Evolutionary conservation across 2,113 vertebrate genomes (phyloP), one percentile per base, ranked within the genome.

Genomic region (Nymphicus hollandicus): DNA sequence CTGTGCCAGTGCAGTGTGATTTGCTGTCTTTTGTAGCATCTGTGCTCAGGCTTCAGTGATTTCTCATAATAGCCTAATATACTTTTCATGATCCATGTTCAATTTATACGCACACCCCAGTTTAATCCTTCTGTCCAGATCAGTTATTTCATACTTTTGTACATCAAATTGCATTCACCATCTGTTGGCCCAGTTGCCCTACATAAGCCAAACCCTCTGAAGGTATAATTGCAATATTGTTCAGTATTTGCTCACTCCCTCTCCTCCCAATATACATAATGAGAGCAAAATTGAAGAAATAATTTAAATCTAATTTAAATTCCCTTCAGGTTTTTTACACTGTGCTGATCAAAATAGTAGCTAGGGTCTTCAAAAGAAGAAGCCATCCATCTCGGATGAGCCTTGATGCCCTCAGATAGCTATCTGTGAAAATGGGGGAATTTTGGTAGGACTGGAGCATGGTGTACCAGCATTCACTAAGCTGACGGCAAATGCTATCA

Each of bases 131-230:
- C 79, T 91, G 86, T 82, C 95, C 73, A 87, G 73, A 91, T 86
- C 91, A 86, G 76, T 91, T 96, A 95, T 96, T 95, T 92, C 84
- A 87, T 93, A 94, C 76, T 92, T 96, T 60, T 78, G 73, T 68
- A 81, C 72, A 76, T 79, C 60, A 88, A 91, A 95, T 79, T 86
- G 79, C 73, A 69, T 87, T 96, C 91, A 78, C 95, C 91, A 88
- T 96, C 95, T 95, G 86, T 85, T 96, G 79, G 90, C 78, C 68
- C 81, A 82, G 78, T 95, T 94, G 80, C 49, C 93, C 72, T 96
- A 86, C 89, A 79, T 96, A 95, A 96, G 66, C 43, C 73, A 86
- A 93, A 86, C 52, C 28, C 46, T 95, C 90, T 80, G 46, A 95
- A 89, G 74, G 85, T 93, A 78, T 92, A 96, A 96, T 92, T 88